Evolutionary conservation across 2,113 vertebrate species (phyloP), one percentile per base, ranked within the genome.

Genomic region (Rhinoderma darwinii): DNA sequence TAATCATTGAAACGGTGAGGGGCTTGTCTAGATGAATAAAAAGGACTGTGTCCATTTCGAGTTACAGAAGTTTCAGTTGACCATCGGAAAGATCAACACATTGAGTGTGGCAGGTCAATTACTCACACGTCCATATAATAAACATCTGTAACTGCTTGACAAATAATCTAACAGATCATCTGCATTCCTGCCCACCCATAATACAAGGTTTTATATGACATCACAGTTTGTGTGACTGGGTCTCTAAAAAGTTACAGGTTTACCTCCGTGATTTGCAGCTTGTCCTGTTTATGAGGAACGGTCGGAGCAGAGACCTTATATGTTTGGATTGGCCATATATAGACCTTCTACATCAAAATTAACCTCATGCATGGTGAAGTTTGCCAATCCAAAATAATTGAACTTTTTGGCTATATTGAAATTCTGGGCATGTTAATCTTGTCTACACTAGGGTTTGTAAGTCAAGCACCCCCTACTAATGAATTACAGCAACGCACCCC

Each of bases 41-140:
- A 20, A 15, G n/a, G n/a, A 66, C 8, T 15, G 56, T 17, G 56
- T 41, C 56, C n/a, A 2, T 17, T 17, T 82, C 43, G 37, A 54
- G 37, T 18, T 51, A 50, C 44, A 51, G 75, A 35, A 8, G 43
- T 63, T 43, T 39, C 37, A 56, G 37, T 44, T 30, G 59, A 30
- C 79, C 59, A 41, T 7, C 44, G 25, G 79, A 17, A 63, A 82
- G 39, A 63, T 82, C 59, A 66, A 82, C 79, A 82, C 56, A 27
- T 61, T 14, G 14, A 66, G 44, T 20, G 79, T 82, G 79, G 41
- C 79, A 82, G 79, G 54, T 44, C 79, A 82, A 82, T 82, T 82
- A 82, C 39, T 61, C 78, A 81, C 54, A 25, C 25, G 44, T 39
- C 51, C 25, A 66, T 32, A 66, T 22, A 30, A 39, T 82, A 82